Evolutionary conservation across 2,797 vertebrate species (phyloP), one percentile per base, ranked within the genome.

Genomic region (Hozukius guyotensis): DNA sequence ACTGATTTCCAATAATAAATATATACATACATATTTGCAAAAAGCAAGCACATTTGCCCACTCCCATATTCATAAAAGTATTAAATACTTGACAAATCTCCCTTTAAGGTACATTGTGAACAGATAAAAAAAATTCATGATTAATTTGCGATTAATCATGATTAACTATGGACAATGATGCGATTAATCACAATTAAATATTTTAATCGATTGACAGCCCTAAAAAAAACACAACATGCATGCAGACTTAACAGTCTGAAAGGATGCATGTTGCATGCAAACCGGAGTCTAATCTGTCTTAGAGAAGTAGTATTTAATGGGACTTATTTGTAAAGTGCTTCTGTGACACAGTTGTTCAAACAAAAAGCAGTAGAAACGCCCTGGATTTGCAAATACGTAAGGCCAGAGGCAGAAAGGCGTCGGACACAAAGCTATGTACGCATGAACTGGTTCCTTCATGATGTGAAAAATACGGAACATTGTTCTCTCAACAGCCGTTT

Each of bases 401-500:
- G 63, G 56, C 78, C 85, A 38, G 55, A 73, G 78, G 86, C 72
- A 75, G 73, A 76, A 36, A 78, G 18, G 56, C 56, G 61, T 81
- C 59, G 78, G 68, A 82, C 53, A 63, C 75, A 69, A 79, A 85
- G 60, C 72, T 63, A 83, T 78, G 81, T 87, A 78, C 66, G 38
- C 85, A 65, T 64, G 46, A 90, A 89, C 84, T 69, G 80, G 84
- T 88, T 91, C 86, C 77, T 88, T 88, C 80, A 74, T 83, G 76
- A 77, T 75, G 64, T 64, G 81, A 81, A 81, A 89, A 93, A 91
- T 74, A 88, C 91, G 84, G 53, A 12, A 77, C 87, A 91, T 94
- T 94, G 93, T 94, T 95, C 89, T 92, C 74, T 24, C 36, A 74
- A 80, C 82, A 89, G 83, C 75, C 82, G 62, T 90, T 89, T 87